Base-by-base conservation (phyloP, 2,113 vertebrate species). In the Platysteira castanea region DNA sequence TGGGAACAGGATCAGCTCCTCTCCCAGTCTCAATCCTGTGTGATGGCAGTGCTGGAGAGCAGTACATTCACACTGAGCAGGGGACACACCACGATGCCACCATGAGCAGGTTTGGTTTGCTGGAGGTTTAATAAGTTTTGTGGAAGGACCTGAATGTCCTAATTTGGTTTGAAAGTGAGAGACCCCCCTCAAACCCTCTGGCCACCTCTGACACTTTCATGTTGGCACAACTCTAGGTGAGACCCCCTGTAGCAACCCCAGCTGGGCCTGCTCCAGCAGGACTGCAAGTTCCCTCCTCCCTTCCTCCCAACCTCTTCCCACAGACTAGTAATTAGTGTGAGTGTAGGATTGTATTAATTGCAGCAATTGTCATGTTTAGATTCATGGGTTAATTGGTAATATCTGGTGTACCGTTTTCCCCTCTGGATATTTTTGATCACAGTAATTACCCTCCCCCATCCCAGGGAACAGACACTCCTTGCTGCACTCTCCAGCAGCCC, bases 371-470 rank as follows among this genome's bases (percentile, higher is more conserved):
- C 35, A 31, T 93, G 88, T 93, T 96, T 94, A 50, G 88, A 84
- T 87, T 85, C 85, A 77, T 91, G 96, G 95, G 95, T 95, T 97
- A 97, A 96, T 97, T 92, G 93, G 59, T 87, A 86, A 95, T 92
- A 71, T 67, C 91, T 90, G 91, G 78, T 82, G 77, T 84, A 76
- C 68, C 6, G 2, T 65, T 84, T 91, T 81, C 41, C 92, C 80
- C 86, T 68, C 71, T 37, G 89, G 92, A 41, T 90, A 60, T 68
- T 81, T 94, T 47, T 77, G 84, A 89, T 61, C 73, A 19, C 70
- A 44, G 89, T 52, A 80, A 97, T 96, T 94, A 88, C 80, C 91
- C 93, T 91, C 84, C 53, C 37, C 24, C 18, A 0, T 75, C 70
- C 15, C 0, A 8, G 30, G 64, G 50, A 68, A 28, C 60, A 56